Base-by-base conservation (phyloP, 2,797 vertebrate species). In the Craterocephalus amniculus region DNA sequence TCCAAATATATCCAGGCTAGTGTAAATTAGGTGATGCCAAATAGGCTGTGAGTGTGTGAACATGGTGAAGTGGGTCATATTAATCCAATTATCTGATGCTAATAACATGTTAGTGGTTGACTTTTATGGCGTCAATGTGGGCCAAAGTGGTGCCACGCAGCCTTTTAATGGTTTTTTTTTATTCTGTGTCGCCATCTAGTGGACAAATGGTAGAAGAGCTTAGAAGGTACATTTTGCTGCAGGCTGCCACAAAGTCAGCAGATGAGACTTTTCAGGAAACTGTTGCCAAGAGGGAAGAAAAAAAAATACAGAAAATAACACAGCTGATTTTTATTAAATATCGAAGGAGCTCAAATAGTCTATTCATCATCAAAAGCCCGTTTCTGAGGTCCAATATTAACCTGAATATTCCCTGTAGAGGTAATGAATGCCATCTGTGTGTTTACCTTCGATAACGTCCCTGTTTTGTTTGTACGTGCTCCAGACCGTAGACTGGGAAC, bases 171-270 rank as follows among this genome's bases (percentile, higher is more conserved):
- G 6, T 45, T 45, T n/a, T 18, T 2, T 22, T 32, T 32, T 14
- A 67, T 31, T 38, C n/a, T 57, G 2, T 57, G 29, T 6, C 11
- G 38, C 38, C 64, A 57, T 57, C 64, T 67, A 40, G 54, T 57
- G 64, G 64, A 34, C 36, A 27, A 34, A 14, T n/a, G 32, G 22
- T 18, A 11, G 13, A 64, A 27, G 9, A 13, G 48, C 48, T 26
- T 26, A 16, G 13, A 4, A 16, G 14, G 38, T 40, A 16, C 14
- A 31, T 16, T 16, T 40, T 16, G 7, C 40, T n/a, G 7, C 43
- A 45, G 20, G 16, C 43, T 10, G 43, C 43, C 7, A 45, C 43
- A 45, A n/a, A 8, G 18, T 45, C 20, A 40, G 12, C 38, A 6
- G 12, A 16, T 40, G 4, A n/a, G 43, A 8, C 43, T n/a, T 8